Percentiles rank a stretch among this genome's conserved stretches.
phyloP scores from a whole-genome alignment of 2,888 invertebrate genomes.

The Tupiocoris notatus region DNA sequence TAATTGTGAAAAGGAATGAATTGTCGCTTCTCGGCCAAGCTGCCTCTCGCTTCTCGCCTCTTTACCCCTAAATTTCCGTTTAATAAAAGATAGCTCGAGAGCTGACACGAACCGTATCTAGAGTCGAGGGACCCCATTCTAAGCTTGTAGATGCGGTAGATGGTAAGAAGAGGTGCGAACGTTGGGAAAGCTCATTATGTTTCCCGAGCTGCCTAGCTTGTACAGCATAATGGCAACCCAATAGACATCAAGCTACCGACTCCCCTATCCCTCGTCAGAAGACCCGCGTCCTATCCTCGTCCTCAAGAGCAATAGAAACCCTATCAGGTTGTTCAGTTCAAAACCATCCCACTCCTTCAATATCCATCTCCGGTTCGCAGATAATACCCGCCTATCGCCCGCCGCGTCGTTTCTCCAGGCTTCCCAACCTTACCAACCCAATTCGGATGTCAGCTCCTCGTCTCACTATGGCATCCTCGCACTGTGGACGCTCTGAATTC shows the following conservation, averaged over 20 bases:
- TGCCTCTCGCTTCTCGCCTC: slow-evolving; percentile 21
- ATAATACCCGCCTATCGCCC: slow-evolving; percentile 21
- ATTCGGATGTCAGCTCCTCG: slow-evolving; percentile 28
- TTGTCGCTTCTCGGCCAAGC: slow-evolving; percentile 16
- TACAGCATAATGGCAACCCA: slow-evolving; percentile 36
- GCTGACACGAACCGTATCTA: slow-evolving; percentile 37
- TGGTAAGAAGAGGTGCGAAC: neutral
- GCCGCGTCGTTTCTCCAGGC: neutral
- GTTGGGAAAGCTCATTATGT: slow-evolving; percentile 20
- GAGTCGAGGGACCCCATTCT: slow-evolving; percentile 14
- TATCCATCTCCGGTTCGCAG: slow-evolving; percentile 37
- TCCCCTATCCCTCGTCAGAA: no score
- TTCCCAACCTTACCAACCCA: slow-evolving; percentile 7
- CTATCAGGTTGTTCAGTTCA: slow-evolving; percentile 38
- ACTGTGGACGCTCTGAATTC: slow-evolving; percentile 24
- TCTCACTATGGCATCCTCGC: slow-evolving; percentile 33
- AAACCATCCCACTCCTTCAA: slow-evolving; percentile 36
- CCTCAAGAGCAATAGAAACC: slow-evolving; percentile 24
- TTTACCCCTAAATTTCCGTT: slow-evolving; percentile 40
- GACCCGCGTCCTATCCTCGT: neutral
- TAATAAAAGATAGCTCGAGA: slow-evolving; percentile 36
- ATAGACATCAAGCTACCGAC: slow-evolving; percentile 2
- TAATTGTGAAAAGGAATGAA: slow-evolving; percentile 39
- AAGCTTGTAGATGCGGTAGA: neutral
- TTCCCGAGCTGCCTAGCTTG: slow-evolving; percentile 27